A percentile compares a stretch with the other conserved stretches of the same genome.
phyloP scores from a whole-genome alignment of 35 echinoderm and acorn worm genomes.

The Lytechinus pictus region DNA sequence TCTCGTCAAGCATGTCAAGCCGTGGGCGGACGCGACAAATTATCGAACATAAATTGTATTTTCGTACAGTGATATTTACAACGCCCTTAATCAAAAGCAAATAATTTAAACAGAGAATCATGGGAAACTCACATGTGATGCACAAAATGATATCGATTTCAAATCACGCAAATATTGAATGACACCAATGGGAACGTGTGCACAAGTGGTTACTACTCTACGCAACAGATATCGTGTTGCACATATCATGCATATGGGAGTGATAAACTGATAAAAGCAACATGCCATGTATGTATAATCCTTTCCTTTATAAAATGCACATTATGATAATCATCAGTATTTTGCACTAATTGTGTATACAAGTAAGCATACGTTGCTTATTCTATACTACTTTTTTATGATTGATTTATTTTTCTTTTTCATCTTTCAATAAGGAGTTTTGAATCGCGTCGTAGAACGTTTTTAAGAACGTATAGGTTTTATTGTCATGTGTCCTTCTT shows the following conservation, averaged over 20 bases:
- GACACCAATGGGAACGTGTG: neutral
- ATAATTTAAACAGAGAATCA: neutral
- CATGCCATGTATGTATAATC: no score
- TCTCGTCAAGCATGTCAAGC: neutral
- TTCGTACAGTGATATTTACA: neutral
- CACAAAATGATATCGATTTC: neutral
- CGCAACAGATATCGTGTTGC: neutral
- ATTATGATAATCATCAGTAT: no score
- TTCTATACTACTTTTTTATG: no score
- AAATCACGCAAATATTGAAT: constrained; percentile 7
- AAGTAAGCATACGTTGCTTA: no score
- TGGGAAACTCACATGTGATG: neutral
- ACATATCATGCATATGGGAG: neutral
- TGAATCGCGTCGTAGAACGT: no score
- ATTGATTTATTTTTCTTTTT: no score
- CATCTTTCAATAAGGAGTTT: no score
- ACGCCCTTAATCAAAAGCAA: neutral
- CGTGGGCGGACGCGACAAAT: neutral
- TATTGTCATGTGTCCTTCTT: no score
- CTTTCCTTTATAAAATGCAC: no score
- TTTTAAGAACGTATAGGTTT: no score
- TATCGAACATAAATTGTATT: constrained; percentile 6
- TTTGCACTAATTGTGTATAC: no score
- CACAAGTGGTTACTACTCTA: neutral
- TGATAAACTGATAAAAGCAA: neutral